Conservation (phyloP, 2,113 vertebrate genomes). For the Planiliza haematocheilus region DNA sequence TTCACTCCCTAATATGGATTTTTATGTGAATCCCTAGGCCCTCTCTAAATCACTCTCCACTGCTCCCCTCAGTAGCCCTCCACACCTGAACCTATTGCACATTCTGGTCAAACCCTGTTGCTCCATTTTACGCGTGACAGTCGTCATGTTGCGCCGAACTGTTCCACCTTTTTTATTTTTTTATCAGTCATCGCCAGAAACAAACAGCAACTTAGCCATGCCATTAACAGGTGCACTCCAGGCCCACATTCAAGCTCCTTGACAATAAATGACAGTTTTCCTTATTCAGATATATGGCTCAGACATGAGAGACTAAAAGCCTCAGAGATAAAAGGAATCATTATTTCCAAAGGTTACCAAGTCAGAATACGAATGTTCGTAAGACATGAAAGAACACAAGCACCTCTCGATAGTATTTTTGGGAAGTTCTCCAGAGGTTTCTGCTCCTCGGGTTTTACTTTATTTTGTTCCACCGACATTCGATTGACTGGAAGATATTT, state of each 20-base stretch:
- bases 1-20: constrained; percentile 36
- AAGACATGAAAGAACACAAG: constrained; percentile 8
- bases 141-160: constrained; percentile 22
- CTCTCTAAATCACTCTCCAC: constrained; percentile 26
- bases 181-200: constrained; percentile 52
- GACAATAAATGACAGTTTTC: constrained; percentile 59
- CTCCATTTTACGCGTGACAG: constrained; percentile 61
- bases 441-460: background rate
- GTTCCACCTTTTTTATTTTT: constrained; percentile 34
- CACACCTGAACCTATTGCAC: constrained; percentile 5
- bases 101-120: constrained; percentile 42
- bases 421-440: background rate
- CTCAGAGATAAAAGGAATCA: constrained; percentile 49
- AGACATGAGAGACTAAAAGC: constrained; percentile 42
- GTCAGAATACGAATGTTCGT: constrained; percentile 46
- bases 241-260: constrained; percentile 35
- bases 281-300: constrained; percentile 47
- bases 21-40: constrained; percentile 10
- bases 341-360: constrained; percentile 50
- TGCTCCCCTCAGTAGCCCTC: constrained; percentile 1
- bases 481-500: constrained; percentile 3
- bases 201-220: constrained; percentile 24
- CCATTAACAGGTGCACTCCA: constrained; percentile 43
- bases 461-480: constrained; percentile 8
- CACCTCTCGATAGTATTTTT: constrained; percentile 4